Evolutionary conservation across 1,140 invertebrate species (phyloP), one percentile per base, ranked within the genome.

Genomic region (Conus betulinus): DNA sequence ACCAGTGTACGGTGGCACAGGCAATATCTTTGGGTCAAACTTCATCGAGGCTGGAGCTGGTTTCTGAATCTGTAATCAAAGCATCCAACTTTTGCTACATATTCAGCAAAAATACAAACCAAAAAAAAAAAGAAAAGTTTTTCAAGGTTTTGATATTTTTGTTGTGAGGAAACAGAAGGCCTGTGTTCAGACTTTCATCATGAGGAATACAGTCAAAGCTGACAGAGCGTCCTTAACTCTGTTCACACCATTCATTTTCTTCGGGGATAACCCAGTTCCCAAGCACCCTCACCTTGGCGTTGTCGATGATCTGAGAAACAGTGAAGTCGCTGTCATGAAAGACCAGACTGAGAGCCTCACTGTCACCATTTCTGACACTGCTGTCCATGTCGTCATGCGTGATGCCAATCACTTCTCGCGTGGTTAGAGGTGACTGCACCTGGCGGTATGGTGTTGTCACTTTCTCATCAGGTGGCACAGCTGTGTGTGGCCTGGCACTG

Each of bases 271-370:
- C 39, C 39, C 39, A 39, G 39, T 39, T 39, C 39, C 39, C 0
- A 0, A 60, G 8, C 57, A 60, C 15, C n/a, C 74, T 71, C 85
- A 95, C 94, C 94, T 95, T 94, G 52, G 93, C 91, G 87, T 95
- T 95, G 88, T 95, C 94, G 27, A 95, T 91, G 81, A 95, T 94
- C 13, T 93, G 91, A 23, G 94, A 93, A 13, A 94, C 87, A 17
- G 89, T 90, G 89, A 94, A 94, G 85, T 95, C 94, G 87, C 92
- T 93, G n/a, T 92, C 91, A 88, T 95, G 94, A 88, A 92, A 95
- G 25, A 95, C 92, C 7, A 95, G 91, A 57, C 91, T 90, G 51
- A 93, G 85, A 63, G 91, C 91, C 27, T 93, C 91, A 76, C 88
- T 91, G 52, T 87, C 91, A 39, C 88, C 90, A 52, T 91, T 90